phyloP scores from a whole-genome alignment of 2,888 invertebrate genomes.

The Hypomecis punctinalis region DNA sequence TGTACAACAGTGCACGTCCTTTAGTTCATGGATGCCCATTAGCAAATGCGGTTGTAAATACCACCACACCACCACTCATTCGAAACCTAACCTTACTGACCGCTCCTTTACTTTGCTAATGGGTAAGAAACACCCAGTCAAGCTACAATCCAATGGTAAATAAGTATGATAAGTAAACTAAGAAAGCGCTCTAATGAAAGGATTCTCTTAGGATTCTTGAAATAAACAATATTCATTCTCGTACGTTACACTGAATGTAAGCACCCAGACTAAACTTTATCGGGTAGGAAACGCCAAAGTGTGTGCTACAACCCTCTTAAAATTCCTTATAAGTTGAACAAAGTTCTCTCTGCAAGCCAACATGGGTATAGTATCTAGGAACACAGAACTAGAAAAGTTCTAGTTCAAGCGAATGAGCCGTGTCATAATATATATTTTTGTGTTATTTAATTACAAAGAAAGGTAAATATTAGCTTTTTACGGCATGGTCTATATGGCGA shows the following conservation, averaged over 20 bases:
- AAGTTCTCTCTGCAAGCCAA: slow-evolving; percentile 47
- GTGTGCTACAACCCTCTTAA: slow-evolving; percentile 53
- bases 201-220: slow-evolving; percentile 13
- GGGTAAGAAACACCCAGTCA: no score
- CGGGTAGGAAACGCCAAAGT: neutral
- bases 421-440: neutral
- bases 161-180: no score
- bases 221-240: slow-evolving; percentile 28
- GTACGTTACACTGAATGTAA: slow-evolving; percentile 22
- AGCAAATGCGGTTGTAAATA: no score
- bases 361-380: slow-evolving; percentile 28
- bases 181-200: slow-evolving; percentile 13
- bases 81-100: no score
- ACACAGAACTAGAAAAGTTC: slow-evolving; percentile 19
- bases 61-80: no score
- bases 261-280: slow-evolving; percentile 25
- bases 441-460: no score
- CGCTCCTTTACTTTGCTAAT: no score
- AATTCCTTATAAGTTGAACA: slow-evolving; percentile 56
- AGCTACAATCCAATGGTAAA: no score
- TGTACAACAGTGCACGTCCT: no score
- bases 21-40: no score
- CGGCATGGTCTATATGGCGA: no score
- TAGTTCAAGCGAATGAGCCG: neutral
- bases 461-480: no score